Conservation (phyloP, 2,888 invertebrate species). For the Trichopoda pennipes region DNA sequence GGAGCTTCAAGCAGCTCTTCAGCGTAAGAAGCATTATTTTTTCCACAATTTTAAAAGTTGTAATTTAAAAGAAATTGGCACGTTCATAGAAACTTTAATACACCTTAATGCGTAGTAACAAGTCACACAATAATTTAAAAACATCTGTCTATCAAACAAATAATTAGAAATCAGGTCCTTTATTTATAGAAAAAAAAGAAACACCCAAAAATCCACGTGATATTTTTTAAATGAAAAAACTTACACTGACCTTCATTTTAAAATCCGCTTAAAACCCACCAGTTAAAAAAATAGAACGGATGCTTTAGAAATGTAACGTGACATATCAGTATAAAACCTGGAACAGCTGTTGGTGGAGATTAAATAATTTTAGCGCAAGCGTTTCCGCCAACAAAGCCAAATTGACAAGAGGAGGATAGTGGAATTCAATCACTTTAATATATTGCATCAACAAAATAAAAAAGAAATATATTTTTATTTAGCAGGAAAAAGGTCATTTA, state of each 20-base stretch:
- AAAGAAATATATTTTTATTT: background rate
- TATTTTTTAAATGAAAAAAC: slow-evolving; percentile 10
- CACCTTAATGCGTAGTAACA: slow-evolving; percentile 18
- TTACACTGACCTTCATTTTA: slow-evolving; percentile 51
- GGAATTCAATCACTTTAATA: slow-evolving; percentile 32
- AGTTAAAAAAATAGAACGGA: slow-evolving; percentile 26
- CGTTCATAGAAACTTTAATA: background rate
- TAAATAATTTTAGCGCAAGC: slow-evolving; percentile 60
- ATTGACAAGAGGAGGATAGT: slow-evolving; percentile 39
- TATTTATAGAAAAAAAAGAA: background rate
- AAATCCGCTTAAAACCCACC: slow-evolving; percentile 65
- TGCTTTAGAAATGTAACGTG: slow-evolving; percentile 45
- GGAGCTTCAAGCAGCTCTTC: too few relatives aligned
- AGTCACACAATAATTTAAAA: background rate
- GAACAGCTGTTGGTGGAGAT: slow-evolving; percentile 57
- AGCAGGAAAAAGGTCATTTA: slow-evolving; percentile 61
- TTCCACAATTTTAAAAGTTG: too few relatives aligned
- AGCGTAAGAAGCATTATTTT: too few relatives aligned
- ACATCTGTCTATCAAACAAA: slow-evolving; percentile 41
- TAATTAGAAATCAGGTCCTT: slow-evolving; percentile 24
- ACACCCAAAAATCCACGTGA: slow-evolving; percentile 56
- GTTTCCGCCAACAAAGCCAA: slow-evolving; percentile 58
- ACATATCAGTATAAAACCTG: slow-evolving; percentile 37
- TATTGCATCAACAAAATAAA: background rate
- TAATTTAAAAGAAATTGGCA: background rate